Evolutionary conservation across 1,140 invertebrate genomes (phyloP), one percentile per base, ranked within the genome.

Genomic region (Pseudachorutes palmiensis): DNA sequence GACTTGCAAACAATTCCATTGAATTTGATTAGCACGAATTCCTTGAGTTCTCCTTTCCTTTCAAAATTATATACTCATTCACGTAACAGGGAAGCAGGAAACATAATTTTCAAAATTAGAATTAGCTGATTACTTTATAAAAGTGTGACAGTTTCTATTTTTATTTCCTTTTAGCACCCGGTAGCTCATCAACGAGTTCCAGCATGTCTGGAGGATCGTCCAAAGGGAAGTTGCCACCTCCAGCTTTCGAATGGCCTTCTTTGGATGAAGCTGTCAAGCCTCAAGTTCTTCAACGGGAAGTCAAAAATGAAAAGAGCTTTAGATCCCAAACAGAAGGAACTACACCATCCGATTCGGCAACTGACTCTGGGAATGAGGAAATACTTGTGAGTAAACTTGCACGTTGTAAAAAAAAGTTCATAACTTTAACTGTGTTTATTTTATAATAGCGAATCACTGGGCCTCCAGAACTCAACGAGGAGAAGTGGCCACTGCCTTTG

Each of bases 331-430:
- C 51, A 16, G 51, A 26, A 26, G 51, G 51, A 5, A 55, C 51
- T 5, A 55, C 51, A 14, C 51, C 51, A 5, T 55, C 51, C 5
- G 51, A 55, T 14, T 55, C 51, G 3, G 51, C 51, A 14, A 55
- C 51, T 55, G 51, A 55, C 24, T 55, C 51, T 24, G 51, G 51
- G 24, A 55, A 55, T 55, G 51, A 55, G 51, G 51, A 55, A 55
- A 55, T 55, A 12, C 51, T 55, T 26, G 51, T 55, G 24, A 55
- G 51, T 45, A 12, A 55, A 55, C 12, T 55, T 55, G 51, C 12
- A 55, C 24, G 19, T 9, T 12, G 9, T 19, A 45, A 45, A 55
- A 19, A 19, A 55, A 55, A 55, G 24, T 55, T 55, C 24, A n/a
- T n/a, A n/a, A n/a, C n/a, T n/a, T n/a, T n/a, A n/a, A n/a, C n/a